phyloP scores from a whole-genome alignment of 2,797 vertebrate species.

The Sarcoramphus papa region DNA sequence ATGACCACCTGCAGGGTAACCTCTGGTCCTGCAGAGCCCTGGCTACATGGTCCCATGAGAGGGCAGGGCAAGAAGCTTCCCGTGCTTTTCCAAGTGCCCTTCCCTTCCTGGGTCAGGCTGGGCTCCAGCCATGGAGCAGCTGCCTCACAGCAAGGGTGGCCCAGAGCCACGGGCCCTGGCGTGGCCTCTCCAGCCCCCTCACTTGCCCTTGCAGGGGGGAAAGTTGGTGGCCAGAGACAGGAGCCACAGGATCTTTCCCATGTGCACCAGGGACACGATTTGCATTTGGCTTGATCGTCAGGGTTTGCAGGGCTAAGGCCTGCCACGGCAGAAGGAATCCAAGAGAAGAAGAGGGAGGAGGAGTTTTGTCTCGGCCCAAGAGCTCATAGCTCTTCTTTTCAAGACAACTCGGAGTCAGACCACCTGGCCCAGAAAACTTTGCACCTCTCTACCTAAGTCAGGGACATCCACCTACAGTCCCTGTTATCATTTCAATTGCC shows the following conservation, averaged over 20 bases:
- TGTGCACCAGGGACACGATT: neutral
- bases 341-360: neutral
- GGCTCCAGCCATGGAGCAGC: neutral
- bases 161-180: neutral
- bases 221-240: neutral
- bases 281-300: neutral
- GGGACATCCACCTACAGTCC: neutral
- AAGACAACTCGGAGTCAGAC: neutral
- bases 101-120: neutral
- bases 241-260: neutral
- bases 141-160: neutral
- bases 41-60: neutral
- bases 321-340: neutral
- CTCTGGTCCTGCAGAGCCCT: neutral
- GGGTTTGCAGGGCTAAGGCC: neutral
- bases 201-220: neutral
- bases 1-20: neutral
- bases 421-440: neutral
- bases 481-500: accelerated
- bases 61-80: neutral
- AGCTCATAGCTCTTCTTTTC: neutral
- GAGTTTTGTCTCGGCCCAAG: neutral
- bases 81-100: neutral
- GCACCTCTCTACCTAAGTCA: neutral
- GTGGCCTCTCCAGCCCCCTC: neutral